Percentiles rank a stretch among this genome's conserved stretches.
Evolutionary conservation across 30 jellyfish, hydroid and myxozoan species (phyloP).

Genomic region (Clytia hemisphaerica): DNA sequence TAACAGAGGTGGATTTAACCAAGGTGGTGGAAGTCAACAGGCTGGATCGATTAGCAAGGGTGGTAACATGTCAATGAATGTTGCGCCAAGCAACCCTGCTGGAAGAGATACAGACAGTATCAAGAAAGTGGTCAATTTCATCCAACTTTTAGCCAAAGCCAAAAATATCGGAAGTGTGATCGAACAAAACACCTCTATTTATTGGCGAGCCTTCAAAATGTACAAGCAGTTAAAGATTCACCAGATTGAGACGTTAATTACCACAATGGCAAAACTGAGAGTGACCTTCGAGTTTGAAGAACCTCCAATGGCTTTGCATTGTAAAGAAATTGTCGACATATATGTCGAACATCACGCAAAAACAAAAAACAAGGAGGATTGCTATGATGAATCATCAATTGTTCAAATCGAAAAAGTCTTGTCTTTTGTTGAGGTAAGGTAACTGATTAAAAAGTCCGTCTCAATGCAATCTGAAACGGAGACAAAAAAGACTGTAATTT

Average conservation of each 20-base stretch:
- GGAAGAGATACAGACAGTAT: neutral
- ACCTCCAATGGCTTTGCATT: neutral
- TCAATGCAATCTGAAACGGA: too few species aligned
- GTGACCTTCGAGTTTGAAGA: neutral
- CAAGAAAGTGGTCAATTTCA: neutral
- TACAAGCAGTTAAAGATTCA: neutral
- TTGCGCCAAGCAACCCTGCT: too few species aligned
- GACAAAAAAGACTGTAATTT: too few species aligned
- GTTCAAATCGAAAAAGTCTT: neutral
- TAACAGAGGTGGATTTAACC: neutral
- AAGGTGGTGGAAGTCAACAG: neutral
- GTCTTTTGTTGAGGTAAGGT: neutral
- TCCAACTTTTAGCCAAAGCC: neutral
- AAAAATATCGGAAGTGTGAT: neutral
- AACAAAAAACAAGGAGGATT: neutral
- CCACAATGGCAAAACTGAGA: neutral
- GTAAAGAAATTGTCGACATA: neutral
- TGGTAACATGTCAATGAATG: neutral
- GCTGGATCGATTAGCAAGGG: neutral
- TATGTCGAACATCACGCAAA: neutral
- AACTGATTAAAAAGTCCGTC: too few species aligned
- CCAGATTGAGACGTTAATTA: neutral
- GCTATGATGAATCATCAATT: neutral
- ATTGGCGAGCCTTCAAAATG: neutral
- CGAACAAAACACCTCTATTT: neutral